Conservation (phyloP, 2,797 vertebrate species). For the Melanotaenia pygmaea region DNA sequence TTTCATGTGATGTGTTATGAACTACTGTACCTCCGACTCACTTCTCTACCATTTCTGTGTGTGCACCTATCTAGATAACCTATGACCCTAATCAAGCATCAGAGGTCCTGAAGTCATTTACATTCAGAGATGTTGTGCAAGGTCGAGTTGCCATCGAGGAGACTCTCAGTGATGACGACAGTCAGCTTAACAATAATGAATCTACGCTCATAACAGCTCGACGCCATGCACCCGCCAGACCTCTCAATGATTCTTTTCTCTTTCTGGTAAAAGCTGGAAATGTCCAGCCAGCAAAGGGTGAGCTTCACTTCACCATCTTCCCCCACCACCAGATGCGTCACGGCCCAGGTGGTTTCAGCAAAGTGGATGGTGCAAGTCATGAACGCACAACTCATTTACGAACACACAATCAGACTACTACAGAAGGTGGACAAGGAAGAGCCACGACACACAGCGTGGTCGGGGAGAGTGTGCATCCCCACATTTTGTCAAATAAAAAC, state of each 20-base stretch:
- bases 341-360: slow-evolving; percentile 43
- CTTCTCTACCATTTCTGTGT: slow-evolving; percentile 10
- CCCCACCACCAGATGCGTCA: slow-evolving; percentile 78
- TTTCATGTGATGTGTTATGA: not conserved
- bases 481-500: slow-evolving; percentile 63
- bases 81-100: slow-evolving; percentile 62
- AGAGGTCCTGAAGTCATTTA: slow-evolving; percentile 81
- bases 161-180: slow-evolving; percentile 75
- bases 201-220: slow-evolving; percentile 27
- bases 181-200: slow-evolving; percentile 64
- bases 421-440: slow-evolving; percentile 35
- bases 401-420: slow-evolving; percentile 56
- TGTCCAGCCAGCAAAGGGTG: slow-evolving; percentile 87
- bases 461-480: slow-evolving; percentile 39
- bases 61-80: slow-evolving; percentile 63
- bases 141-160: slow-evolving; percentile 86
- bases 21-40: slow-evolving; percentile 2
- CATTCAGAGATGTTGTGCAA: slow-evolving; percentile 87
- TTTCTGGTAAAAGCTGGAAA: slow-evolving; percentile 88
- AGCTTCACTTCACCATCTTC: slow-evolving; percentile 87
- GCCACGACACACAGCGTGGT: not conserved
- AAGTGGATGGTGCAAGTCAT: slow-evolving; percentile 46
- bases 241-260: slow-evolving; percentile 88
- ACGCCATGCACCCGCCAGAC: slow-evolving; percentile 66
- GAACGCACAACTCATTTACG: slow-evolving; percentile 44